phyloP scores from a whole-genome alignment of 2,113 vertebrate genomes.

The Heterotis niloticus region DNA sequence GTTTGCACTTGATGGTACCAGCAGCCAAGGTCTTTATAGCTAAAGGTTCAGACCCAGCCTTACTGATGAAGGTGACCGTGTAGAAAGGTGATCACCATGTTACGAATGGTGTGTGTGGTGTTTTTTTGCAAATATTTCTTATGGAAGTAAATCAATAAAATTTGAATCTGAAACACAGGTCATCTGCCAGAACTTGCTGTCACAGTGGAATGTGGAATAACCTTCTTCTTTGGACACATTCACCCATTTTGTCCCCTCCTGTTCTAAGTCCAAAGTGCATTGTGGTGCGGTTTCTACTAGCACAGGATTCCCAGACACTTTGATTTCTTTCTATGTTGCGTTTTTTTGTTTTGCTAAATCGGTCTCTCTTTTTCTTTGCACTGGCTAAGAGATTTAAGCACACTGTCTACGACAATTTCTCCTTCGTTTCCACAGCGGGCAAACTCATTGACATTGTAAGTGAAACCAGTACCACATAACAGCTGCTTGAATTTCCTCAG shows the following conservation, averaged over 20 bases:
- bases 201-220: not conserved
- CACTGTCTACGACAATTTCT: not conserved
- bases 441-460: not conserved
- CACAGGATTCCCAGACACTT: too few species aligned
- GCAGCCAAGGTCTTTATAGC: not conserved
- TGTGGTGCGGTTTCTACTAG: too few species aligned
- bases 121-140: not conserved
- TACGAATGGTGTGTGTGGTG: not conserved
- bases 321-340: not conserved
- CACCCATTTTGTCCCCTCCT: not conserved
- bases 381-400: too few species aligned
- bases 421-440: not conserved
- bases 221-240: too few species aligned
- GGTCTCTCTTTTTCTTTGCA: not conserved
- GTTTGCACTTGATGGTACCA: constrained; percentile 19
- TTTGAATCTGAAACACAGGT: not conserved
- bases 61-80: too few species aligned
- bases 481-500: not conserved
- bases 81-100: not conserved
- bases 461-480: not conserved
- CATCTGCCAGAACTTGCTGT: not conserved
- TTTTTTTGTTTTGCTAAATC: not conserved
- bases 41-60: not conserved
- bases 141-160: not conserved
- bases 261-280: too few species aligned